A percentile compares a stretch with the other conserved stretches of the same genome.
phyloP scores from a whole-genome alignment of 1,140 invertebrate genomes.

The Drosophila pruinosa region DNA sequence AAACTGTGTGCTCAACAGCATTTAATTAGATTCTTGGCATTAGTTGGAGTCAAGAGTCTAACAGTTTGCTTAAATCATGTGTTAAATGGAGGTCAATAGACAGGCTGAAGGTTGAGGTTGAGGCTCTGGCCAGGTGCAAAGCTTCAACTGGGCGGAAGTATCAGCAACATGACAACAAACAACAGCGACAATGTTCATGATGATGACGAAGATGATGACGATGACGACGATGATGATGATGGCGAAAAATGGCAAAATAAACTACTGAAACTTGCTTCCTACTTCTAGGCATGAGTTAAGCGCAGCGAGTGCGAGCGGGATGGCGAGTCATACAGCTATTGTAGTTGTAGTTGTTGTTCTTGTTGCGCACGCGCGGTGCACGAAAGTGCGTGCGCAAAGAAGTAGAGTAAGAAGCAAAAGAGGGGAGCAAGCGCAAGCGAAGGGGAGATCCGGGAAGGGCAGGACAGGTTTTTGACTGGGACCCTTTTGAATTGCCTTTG shows the following conservation, averaged over 20 bases:
- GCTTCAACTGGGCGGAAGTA: slow-evolving; percentile 58
- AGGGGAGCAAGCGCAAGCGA: not conserved
- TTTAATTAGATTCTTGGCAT: too few species aligned
- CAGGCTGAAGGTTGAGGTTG: slow-evolving; percentile 57
- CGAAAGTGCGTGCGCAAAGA: slow-evolving; percentile 17
- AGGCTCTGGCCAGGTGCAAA: slow-evolving; percentile 31
- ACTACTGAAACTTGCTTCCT: slow-evolving; percentile 55
- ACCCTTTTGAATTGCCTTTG: slow-evolving; percentile 6
- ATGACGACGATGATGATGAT: not conserved
- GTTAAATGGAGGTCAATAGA: slow-evolving; percentile 73
- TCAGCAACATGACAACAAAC: slow-evolving; percentile 22
- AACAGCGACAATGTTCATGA: not conserved
- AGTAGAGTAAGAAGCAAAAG: not conserved
- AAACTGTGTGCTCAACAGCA: not conserved
- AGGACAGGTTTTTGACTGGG: slow-evolving; percentile 49
- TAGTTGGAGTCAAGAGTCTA: not conserved
- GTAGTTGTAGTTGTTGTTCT: not conserved
- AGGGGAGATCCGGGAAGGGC: not conserved
- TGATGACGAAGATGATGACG: not conserved
- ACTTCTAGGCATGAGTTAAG: slow-evolving; percentile 12
- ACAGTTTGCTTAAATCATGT: slow-evolving; percentile 1
- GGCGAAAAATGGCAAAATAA: slow-evolving; percentile 27
- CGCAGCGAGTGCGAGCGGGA: not conserved
- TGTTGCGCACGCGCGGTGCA: slow-evolving; percentile 4
- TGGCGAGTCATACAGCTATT: not conserved